Evolutionary conservation across 2,113 vertebrate species (phyloP).

Genomic region (Procavia capensis): DNA sequence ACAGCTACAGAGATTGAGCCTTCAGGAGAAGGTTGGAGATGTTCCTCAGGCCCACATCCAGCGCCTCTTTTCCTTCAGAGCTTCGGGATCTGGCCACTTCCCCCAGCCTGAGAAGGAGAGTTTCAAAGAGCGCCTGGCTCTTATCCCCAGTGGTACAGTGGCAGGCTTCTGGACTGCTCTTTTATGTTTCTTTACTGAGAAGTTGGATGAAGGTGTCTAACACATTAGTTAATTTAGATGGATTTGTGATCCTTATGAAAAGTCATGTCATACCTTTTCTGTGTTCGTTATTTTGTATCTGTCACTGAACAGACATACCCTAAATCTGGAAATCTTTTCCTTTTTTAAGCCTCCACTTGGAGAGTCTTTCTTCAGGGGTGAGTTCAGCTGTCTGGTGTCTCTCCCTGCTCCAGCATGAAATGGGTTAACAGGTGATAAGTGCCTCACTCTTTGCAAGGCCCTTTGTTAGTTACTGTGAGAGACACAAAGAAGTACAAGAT

Average conservation of each 20-base stretch:
- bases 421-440: not conserved
- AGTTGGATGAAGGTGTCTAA: not conserved
- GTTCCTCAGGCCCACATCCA: constrained; percentile 86
- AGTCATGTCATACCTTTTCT: not conserved
- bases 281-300: constrained; percentile 27
- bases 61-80: constrained; percentile 89
- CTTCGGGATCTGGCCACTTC: constrained; percentile 65
- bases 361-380: not conserved
- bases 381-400: not conserved
- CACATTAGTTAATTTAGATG: not conserved
- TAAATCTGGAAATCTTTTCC: not conserved
- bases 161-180: not conserved
- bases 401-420: not conserved
- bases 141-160: constrained; percentile 89
- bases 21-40: constrained; percentile 81
- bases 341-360: constrained; percentile 24
- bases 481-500: not conserved
- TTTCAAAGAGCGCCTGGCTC: constrained; percentile 87
- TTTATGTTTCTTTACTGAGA: not conserved
- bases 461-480: constrained; percentile 8
- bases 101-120: constrained; percentile 78
- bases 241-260: not conserved
- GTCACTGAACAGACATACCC: not conserved
- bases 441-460: not conserved
- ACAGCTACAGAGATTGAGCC: constrained; percentile 86